Percentiles rank a stretch among this genome's conserved stretches.
Conservation (phyloP, 1,140 invertebrate genomes). For the Drosophila nannoptera region DNA sequence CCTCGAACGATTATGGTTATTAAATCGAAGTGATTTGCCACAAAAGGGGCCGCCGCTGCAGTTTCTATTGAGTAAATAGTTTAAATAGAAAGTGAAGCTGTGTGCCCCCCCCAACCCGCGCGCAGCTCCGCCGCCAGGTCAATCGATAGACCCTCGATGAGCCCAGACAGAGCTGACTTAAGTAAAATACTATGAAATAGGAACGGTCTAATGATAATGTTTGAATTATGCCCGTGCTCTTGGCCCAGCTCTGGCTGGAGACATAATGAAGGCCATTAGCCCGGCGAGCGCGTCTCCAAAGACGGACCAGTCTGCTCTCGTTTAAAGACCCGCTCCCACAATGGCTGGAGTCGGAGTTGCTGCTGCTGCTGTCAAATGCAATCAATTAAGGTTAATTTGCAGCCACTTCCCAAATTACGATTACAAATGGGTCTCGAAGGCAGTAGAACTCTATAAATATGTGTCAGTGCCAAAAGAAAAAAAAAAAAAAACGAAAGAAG, state of each 20-base stretch:
- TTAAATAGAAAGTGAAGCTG: slow-evolving; percentile 62
- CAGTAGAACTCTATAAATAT: slow-evolving; percentile 33
- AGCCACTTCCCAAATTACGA: slow-evolving; percentile 74
- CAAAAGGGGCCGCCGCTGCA: slow-evolving; percentile 58
- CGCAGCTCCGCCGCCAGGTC: slow-evolving; percentile 42
- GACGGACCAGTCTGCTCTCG: slow-evolving; percentile 36
- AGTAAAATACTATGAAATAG: slow-evolving; percentile 8
- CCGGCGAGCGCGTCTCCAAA: slow-evolving; percentile 1
- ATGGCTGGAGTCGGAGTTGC: slow-evolving; percentile 14
- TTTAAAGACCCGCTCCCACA: slow-evolving; percentile 63
- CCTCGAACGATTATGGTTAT: slow-evolving; percentile 59
- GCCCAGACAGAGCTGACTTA: slow-evolving; percentile 4
- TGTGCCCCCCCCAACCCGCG: slow-evolving; percentile 25
- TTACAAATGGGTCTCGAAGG: slow-evolving; percentile 30
- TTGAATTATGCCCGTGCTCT: slow-evolving; percentile 43
- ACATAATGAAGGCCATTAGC: slow-evolving; percentile 45
- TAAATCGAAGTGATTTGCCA: slow-evolving; percentile 71
- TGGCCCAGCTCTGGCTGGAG: slow-evolving; percentile 11
- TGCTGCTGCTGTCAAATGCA: slow-evolving; percentile 63
- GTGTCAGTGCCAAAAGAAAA: slow-evolving; percentile 56
- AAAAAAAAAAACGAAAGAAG: background rate
- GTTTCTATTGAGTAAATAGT: slow-evolving; percentile 20
- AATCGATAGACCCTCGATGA: slow-evolving; percentile 38
- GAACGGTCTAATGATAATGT: slow-evolving; percentile 50
- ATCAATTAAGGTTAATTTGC: slow-evolving; percentile 76